phyloP scores from a whole-genome alignment of 2,888 invertebrate species.

The Podabrus alpinus region DNA sequence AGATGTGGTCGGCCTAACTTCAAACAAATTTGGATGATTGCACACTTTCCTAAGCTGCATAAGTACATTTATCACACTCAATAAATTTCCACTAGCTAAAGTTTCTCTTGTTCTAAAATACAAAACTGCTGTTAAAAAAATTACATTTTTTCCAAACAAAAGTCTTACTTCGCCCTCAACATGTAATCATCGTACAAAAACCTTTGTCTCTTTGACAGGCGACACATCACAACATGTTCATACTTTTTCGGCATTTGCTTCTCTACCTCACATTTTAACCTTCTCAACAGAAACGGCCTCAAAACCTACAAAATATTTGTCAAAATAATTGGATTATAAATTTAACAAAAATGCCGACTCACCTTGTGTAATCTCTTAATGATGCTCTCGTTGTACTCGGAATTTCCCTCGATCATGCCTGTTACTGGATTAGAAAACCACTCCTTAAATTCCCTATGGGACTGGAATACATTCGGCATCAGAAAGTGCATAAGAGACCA shows the following conservation, averaged over 20 bases:
- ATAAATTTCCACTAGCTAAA: conserved; percentile 86
- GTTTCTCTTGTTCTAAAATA: conserved; percentile 86
- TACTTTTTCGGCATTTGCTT: conserved; percentile 97
- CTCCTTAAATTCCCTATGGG: conserved; percentile 94
- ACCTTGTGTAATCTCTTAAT: conserved; percentile 90
- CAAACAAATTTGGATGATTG: conserved; percentile 98
- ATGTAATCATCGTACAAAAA: conserved; percentile 99
- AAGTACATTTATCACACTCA: conserved; percentile 93
- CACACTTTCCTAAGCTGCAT: conserved; percentile 98
- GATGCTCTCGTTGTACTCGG: conserved; percentile 87
- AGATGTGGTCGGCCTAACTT: conserved; percentile 91
- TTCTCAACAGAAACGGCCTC: conserved; percentile 88
- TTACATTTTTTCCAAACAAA: conserved; percentile 19
- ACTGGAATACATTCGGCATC: conserved; percentile 96
- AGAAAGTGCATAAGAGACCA: conserved; percentile 99
- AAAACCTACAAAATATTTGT: conserved; percentile 69
- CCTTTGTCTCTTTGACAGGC: conserved; percentile 93
- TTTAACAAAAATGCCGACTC: conserved; percentile 40
- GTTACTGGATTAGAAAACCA: conserved; percentile 99
- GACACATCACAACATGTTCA: conserved; percentile 92
- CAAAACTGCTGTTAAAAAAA: conserved; percentile 19
- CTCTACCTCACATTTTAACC: conserved; percentile 93
- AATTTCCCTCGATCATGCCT: conserved; percentile 92
- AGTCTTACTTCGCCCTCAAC: conserved; percentile 85
- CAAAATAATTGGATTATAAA: not conserved